Conservation (phyloP, 30 jellyfish, hydroid and myxozoan genomes). For the Phacellophora camtschatica region DNA sequence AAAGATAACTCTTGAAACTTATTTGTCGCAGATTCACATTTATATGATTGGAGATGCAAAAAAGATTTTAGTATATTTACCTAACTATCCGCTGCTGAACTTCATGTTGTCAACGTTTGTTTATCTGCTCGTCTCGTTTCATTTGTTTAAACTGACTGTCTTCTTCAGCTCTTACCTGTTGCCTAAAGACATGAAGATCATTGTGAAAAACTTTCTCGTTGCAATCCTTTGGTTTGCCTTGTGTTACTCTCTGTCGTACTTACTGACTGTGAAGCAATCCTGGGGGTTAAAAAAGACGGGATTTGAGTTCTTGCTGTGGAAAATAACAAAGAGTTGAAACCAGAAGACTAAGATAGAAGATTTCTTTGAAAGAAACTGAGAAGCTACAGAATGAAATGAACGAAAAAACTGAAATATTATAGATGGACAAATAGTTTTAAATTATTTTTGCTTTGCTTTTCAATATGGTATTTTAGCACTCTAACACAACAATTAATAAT, state of each 20-base stretch:
- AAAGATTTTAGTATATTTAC: conserved; percentile 75
- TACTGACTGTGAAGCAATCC: conserved; percentile 25
- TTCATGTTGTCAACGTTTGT: conserved; percentile 73
- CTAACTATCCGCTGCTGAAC: conserved; percentile 89
- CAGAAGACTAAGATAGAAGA: too few species aligned
- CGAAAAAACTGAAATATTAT: too few species aligned
- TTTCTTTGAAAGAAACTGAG: too few species aligned
- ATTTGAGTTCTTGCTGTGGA: conserved; percentile 87
- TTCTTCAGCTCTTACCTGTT: conserved; percentile 85
- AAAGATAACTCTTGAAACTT: conserved; percentile 86
- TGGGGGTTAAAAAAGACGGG: conserved; percentile 83
- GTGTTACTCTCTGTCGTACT: conserved; percentile 51
- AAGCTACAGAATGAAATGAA: too few species aligned
- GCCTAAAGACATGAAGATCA: conserved; percentile 78
- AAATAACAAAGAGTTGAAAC: conserved; percentile 47
- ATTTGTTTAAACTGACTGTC: conserved; percentile 77
- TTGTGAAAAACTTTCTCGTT: conserved; percentile 59
- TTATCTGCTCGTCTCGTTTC: conserved; percentile 64
- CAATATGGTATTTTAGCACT: too few species aligned
- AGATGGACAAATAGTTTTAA: too few species aligned
- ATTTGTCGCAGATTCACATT: conserved; percentile 88
- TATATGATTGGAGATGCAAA: conserved; percentile 96
- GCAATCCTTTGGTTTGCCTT: conserved; percentile 67
- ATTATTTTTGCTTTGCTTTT: too few species aligned
- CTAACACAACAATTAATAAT: too few species aligned